Conservation (phyloP, 1,140 invertebrate genomes). For the Drosophila elegans region DNA sequence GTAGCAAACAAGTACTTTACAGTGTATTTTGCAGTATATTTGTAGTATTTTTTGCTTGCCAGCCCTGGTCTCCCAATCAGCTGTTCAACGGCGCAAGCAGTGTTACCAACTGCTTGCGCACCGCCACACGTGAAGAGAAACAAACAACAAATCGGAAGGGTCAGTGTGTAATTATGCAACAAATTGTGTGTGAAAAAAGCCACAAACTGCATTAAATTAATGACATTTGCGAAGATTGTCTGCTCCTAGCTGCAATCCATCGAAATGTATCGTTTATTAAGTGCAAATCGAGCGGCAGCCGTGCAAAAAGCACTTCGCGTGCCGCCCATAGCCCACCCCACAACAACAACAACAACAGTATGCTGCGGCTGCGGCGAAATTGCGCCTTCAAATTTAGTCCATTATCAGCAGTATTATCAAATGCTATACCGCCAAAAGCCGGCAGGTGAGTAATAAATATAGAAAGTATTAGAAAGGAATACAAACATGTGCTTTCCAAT, state of each 20-base stretch:
- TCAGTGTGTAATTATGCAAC: constrained; percentile 52
- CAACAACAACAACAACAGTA: constrained; percentile 44
- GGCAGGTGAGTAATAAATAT: constrained; percentile 51
- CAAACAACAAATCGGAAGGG: constrained; percentile 25
- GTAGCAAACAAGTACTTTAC: too few species aligned
- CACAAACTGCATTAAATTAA: constrained; percentile 15
- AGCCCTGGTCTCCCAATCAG: not conserved
- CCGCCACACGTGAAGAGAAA: constrained; percentile 35
- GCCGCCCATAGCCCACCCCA: constrained; percentile 34
- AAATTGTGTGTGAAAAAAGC: constrained; percentile 47
- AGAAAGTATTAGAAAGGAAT: too few species aligned
- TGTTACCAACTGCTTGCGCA: constrained; percentile 1
- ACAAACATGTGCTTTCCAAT: constrained; percentile 13
- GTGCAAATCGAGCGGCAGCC: constrained; percentile 51
- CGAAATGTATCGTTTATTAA: constrained; percentile 72
- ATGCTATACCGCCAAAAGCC: constrained; percentile 65
- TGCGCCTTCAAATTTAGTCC: constrained; percentile 55
- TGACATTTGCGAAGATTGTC: constrained; percentile 1
- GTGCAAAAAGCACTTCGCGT: constrained; percentile 49
- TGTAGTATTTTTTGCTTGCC: not conserved
- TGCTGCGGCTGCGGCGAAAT: constrained; percentile 45
- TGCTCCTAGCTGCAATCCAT: constrained; percentile 25
- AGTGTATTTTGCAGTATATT: not conserved
- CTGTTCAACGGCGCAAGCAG: constrained; percentile 8
- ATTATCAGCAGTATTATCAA: constrained; percentile 80